A percentile compares a stretch with the other conserved stretches of the same genome.
Evolutionary conservation across 2,888 invertebrate genomes (phyloP).

Genomic region (Eristalis intricaria): DNA sequence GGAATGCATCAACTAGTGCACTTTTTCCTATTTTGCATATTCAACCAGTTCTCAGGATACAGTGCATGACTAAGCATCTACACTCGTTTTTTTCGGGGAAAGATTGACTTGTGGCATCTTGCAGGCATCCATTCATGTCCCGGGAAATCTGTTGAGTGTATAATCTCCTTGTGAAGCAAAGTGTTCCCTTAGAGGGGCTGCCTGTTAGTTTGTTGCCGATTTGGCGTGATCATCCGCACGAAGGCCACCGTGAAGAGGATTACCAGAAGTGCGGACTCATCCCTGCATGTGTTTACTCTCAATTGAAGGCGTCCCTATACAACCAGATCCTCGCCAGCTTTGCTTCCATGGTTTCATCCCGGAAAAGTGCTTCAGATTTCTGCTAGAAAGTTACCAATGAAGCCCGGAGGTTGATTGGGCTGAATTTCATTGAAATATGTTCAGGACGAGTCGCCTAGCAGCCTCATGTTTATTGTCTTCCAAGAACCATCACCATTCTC

Average conservation of each 20-base stretch:
- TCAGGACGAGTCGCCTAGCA: neutral
- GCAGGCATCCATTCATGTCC: neutral
- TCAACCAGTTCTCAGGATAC: neutral
- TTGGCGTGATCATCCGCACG: neutral
- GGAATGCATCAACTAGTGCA: constrained; percentile 22
- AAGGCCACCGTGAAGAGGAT: neutral
- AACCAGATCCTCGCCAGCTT: neutral
- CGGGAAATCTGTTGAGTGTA: neutral
- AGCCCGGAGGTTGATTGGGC: neutral
- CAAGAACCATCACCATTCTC: neutral
- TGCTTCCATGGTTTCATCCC: neutral
- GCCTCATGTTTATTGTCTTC: neutral
- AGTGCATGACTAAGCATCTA: neutral
- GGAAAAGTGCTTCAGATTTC: neutral
- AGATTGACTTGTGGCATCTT: neutral
- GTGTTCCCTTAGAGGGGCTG: neutral
- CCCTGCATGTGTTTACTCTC: neutral
- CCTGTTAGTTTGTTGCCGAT: neutral
- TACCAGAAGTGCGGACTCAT: neutral
- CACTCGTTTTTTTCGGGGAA: neutral
- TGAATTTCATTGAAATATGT: too few relatives aligned
- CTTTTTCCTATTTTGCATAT: neutral
- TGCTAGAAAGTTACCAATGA: neutral
- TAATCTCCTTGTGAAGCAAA: neutral
- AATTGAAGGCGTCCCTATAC: neutral